These are phyloP conservation scores for Diarsia rubi DNA, from an alignment of 2,888 invertebrate species.

Conservation along the genomic window DNA sequence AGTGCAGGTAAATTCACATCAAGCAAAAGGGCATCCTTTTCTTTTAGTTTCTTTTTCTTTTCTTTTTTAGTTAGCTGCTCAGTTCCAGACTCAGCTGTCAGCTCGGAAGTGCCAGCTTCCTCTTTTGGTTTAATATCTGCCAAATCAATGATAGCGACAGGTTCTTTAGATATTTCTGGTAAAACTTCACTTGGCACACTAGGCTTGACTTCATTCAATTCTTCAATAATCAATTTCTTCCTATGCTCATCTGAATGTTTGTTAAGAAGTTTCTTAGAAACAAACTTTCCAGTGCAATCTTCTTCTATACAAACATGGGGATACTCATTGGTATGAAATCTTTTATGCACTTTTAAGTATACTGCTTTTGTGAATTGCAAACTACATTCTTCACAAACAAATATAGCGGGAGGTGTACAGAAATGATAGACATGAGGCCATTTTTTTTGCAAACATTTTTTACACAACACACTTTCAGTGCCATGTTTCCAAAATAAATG, in stretches of 20 bases:
- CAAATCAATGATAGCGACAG: slow-evolving; percentile 83
- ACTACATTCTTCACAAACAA: slow-evolving; percentile 95
- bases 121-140: slow-evolving; percentile 81
- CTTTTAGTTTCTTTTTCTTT: slow-evolving; percentile 87
- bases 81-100: slow-evolving; percentile 78
- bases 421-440: slow-evolving; percentile 98
- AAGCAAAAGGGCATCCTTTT: slow-evolving; percentile 87
- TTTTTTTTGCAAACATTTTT: slow-evolving; percentile 96
- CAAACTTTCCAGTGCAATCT: slow-evolving; percentile 94
- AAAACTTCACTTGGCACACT: slow-evolving; percentile 70
- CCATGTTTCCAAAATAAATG: slow-evolving; percentile 98
- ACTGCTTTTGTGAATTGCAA: slow-evolving; percentile 94
- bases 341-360: slow-evolving; percentile 95
- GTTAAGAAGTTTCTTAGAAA: slow-evolving; percentile 94
- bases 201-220: slow-evolving; percentile 77
- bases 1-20: slow-evolving; percentile 94
- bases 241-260: slow-evolving; percentile 93
- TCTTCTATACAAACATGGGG: slow-evolving; percentile 94
- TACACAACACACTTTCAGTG: slow-evolving; percentile 96
- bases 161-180: slow-evolving; percentile 79
- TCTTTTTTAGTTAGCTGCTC: slow-evolving; percentile 83
- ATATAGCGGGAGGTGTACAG: slow-evolving; percentile 95
- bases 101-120: slow-evolving; percentile 80
- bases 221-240: slow-evolving; percentile 79
- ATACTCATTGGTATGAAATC: slow-evolving; percentile 93